Base-by-base conservation (phyloP, 2,888 invertebrate genomes). In the Acleris laterana region DNA sequence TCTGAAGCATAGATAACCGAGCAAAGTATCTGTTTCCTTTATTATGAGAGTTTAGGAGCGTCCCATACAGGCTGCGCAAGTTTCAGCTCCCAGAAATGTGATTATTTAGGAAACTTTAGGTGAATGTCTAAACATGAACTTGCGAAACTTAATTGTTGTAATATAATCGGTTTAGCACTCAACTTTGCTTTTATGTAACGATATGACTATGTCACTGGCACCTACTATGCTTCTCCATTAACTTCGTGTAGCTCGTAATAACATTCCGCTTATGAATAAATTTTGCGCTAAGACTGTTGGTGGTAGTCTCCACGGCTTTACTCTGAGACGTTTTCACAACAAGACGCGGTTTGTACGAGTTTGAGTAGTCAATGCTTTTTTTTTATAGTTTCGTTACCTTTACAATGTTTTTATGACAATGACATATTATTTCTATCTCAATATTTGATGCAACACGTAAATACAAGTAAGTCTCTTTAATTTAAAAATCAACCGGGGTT, bases 51-150 rank as follows among this genome's bases (percentile, higher is more conserved):
- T 76, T 77, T 63, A 69, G 59, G 63, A 72, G 73, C 73, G 70
- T 73, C 72, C 70, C 70, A 71, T 74, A 74, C 79, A 80, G 77
- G 73, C 75, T 75, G 75, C 74, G 74, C 68, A 83, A 87, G 78
- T 86, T 88, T 78, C 76, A 76, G 81, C 84, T 82, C 76, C 72
- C 77, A 78, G 80, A 83, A 87, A 89, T 84, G 84, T 85, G 85
- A 89, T 89, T 88, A 89, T 85, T 81, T 86, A 78, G 79, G 78
- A 69, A 88, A 89, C 84, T 87, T 87, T 85, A 88, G 88, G 86
- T 83, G 84, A 87, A 88, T 88, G 87, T 84, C 85, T 86, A 80
- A 79, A 84, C 87, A 86, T 84, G 84, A 86, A 87, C 84, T 89
- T 83, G 78, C 76, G 77, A 84, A 88, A 84, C 83, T 85, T 83